A percentile compares a stretch with the other conserved stretches of the same genome.
Evolutionary conservation across 2,113 vertebrate species (phyloP).

Genomic region (Pelobates fuscus): DNA sequence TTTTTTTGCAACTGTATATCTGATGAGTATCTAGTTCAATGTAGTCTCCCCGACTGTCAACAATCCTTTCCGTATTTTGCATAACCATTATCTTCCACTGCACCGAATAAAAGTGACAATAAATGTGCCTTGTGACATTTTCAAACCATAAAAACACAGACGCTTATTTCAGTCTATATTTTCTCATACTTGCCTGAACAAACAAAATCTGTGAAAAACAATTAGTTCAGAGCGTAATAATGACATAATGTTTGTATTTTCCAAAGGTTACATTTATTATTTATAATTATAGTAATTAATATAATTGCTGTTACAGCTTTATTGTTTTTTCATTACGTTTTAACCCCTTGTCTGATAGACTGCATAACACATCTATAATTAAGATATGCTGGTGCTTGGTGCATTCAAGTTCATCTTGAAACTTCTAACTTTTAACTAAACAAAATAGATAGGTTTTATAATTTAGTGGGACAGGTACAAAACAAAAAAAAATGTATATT

Average conservation of each 20-base stretch:
- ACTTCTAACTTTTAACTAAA: no score
- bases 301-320: conserved; percentile 17
- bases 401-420: no score
- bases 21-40: no score
- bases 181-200: conserved; percentile 15
- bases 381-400: no score
- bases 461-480: no score
- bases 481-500: no score
- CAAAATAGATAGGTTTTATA: no score
- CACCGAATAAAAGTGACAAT: neutral
- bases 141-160: conserved; percentile 19
- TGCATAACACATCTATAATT: no score
- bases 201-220: conserved; percentile 29
- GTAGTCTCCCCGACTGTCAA: no score
- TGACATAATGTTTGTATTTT: conserved; percentile 37
- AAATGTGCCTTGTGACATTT: conserved; percentile 33
- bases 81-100: neutral
- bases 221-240: conserved; percentile 27
- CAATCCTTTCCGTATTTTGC: neutral
- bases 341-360: no score
- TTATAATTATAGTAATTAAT: conserved; percentile 28
- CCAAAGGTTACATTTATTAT: conserved; percentile 30
- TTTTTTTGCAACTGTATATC: no score
- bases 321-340: conserved; percentile 3
- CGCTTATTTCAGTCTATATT: conserved; percentile 27